Percentiles rank a stretch among this genome's conserved stretches.
Evolutionary conservation across 2,797 vertebrate species (phyloP).

Genomic region (Hydrocynus forskahlii): DNA sequence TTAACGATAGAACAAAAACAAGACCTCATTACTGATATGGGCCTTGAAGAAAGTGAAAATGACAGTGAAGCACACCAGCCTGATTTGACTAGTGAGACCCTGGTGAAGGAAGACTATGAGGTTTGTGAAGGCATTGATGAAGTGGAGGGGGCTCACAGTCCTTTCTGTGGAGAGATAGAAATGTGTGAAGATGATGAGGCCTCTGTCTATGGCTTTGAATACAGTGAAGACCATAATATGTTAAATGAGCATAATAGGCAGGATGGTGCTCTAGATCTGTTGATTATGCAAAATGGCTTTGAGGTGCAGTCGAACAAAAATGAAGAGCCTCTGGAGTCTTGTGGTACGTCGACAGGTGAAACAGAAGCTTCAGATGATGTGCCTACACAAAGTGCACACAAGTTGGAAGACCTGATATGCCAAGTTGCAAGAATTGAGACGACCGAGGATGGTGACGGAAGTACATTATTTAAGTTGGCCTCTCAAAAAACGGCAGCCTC

Average conservation of each 20-base stretch:
- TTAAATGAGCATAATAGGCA: conserved; percentile 6
- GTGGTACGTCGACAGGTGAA: not conserved
- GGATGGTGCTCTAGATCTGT: not conserved
- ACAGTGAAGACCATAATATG: conserved; percentile 11
- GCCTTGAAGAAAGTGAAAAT: not conserved
- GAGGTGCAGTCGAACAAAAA: conserved; percentile 33
- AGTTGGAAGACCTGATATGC: conserved; percentile 42
- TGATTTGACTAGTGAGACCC: not conserved
- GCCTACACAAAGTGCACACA: not conserved
- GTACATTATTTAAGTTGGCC: conserved; percentile 37
- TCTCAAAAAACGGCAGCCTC: conserved; percentile 40
- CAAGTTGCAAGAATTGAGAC: conserved; percentile 42
- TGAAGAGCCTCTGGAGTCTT: not conserved
- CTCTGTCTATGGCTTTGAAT: conserved; percentile 24
- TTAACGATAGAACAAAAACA: not conserved
- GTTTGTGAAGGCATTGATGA: not conserved
- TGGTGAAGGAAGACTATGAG: not conserved
- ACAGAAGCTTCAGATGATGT: not conserved
- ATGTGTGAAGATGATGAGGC: conserved; percentile 41
- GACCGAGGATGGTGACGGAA: conserved; percentile 33
- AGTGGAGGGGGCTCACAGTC: conserved; percentile 27
- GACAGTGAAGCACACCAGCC: not conserved
- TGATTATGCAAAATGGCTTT: not conserved
- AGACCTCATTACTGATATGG: conserved; percentile 8
- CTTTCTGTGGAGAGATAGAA: conserved; percentile 47